These are phyloP conservation scores for Chionoecetes opilio DNA, from an alignment of 1,140 invertebrate genomes.

Conservation along the genomic window DNA sequence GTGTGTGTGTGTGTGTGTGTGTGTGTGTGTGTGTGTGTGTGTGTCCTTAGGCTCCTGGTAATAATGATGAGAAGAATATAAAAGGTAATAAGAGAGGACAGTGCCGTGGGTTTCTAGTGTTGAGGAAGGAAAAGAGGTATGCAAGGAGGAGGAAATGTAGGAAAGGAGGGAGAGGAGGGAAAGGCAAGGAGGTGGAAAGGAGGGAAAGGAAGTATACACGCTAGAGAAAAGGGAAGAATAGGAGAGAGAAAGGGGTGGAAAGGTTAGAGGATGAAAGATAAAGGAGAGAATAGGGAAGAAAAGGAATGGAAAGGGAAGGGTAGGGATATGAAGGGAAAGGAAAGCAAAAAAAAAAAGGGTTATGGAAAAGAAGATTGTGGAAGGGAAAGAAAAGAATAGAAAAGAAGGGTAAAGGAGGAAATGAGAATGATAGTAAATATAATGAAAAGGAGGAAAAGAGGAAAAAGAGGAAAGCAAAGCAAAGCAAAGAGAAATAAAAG, in stretches of 20 bases:
- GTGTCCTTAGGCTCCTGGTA: too few species aligned
- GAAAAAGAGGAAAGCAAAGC: not conserved
- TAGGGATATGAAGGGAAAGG: not conserved
- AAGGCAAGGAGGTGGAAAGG: not conserved
- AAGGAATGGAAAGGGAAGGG: not conserved
- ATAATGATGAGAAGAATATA: not conserved
- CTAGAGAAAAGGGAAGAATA: too few species aligned
- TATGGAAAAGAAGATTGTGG: not conserved
- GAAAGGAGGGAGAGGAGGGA: not conserved
- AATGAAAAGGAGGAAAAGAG: not conserved
- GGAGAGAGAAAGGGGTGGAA: conserved; percentile 40
- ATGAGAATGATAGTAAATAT: too few species aligned
- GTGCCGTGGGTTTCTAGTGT: too few species aligned
- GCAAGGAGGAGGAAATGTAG: not conserved
- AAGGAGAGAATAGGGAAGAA: not conserved
- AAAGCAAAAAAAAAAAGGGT: not conserved
- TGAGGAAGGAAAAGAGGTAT: not conserved
- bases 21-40: not conserved
- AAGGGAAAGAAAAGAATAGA: not conserved
- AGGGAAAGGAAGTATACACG: not conserved
- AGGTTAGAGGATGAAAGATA: not conserved
- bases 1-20: not conserved
- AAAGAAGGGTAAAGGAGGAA: not conserved
- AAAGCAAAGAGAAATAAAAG: not conserved
- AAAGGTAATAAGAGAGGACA: not conserved